phyloP scores from a whole-genome alignment of 2,113 vertebrate species.

The Bettongia penicillata region DNA sequence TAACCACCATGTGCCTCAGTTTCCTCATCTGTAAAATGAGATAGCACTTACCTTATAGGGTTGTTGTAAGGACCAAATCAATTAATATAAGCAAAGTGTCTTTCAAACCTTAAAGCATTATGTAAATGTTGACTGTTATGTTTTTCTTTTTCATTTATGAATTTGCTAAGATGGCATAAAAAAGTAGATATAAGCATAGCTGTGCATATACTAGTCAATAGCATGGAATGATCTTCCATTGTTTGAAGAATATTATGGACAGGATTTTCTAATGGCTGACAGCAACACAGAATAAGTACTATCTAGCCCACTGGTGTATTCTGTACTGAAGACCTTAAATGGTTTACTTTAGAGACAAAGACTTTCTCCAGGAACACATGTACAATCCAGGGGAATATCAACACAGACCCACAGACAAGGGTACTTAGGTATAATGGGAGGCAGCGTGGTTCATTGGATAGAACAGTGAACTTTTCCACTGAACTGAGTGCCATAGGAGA shows the following conservation, averaged over 20 bases:
- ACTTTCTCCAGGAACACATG: background rate
- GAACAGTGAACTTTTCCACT: background rate
- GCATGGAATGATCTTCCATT: background rate
- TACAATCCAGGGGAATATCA: background rate
- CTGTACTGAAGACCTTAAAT: background rate
- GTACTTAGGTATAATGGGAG: background rate
- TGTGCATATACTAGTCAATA: background rate
- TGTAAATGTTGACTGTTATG: background rate
- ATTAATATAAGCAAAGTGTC: background rate
- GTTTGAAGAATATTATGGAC: background rate
- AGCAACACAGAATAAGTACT: background rate
- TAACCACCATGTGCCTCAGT: background rate
- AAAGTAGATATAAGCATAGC: background rate
- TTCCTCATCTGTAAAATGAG: background rate
- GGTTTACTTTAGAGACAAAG: background rate
- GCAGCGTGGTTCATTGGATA: background rate
- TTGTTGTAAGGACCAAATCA: background rate
- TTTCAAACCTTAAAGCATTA: background rate
- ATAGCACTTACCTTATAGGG: background rate
- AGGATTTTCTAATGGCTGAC: background rate
- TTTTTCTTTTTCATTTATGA: background rate
- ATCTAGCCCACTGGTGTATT: background rate
- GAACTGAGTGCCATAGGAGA: background rate
- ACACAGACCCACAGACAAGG: background rate
- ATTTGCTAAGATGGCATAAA: background rate